A percentile compares a stretch with the other conserved stretches of the same genome.
Evolutionary conservation across 2,797 vertebrate species (phyloP).

Genomic region (Epinephelus coioides): DNA sequence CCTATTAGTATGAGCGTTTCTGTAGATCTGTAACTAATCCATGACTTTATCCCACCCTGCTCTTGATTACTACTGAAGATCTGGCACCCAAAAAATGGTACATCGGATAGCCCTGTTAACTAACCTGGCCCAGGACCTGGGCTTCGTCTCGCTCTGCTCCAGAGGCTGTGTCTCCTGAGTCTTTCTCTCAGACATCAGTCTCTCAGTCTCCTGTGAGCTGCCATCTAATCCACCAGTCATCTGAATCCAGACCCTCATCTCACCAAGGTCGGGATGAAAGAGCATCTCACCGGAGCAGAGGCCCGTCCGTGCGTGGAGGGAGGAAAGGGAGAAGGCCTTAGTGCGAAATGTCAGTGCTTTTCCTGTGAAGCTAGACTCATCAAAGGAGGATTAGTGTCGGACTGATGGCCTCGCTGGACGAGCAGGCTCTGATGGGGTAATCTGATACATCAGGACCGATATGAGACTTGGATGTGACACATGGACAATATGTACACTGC

Average conservation of each 20-base stretch:
- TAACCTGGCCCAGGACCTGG: slow-evolving; percentile 21
- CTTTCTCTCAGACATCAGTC: slow-evolving; percentile 62
- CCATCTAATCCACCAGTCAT: slow-evolving; percentile 79
- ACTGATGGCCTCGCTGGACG: slow-evolving; percentile 72
- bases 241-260: slow-evolving; percentile 78
- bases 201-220: slow-evolving; percentile 69
- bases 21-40: too few species aligned
- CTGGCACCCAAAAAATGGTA: too few species aligned
- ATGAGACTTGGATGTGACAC: slow-evolving; percentile 52
- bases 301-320: slow-evolving; percentile 76
- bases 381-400: slow-evolving; percentile 85
- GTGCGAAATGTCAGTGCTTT: slow-evolving; percentile 83
- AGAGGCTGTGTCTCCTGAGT: slow-evolving; percentile 49
- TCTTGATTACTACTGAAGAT: too few species aligned
- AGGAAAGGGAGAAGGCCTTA: slow-evolving; percentile 79
- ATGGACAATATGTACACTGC: slow-evolving; percentile 37
- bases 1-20: too few species aligned
- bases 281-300: slow-evolving; percentile 66
- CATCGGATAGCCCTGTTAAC: not conserved
- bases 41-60: too few species aligned
- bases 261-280: slow-evolving; percentile 81
- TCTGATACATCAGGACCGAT: slow-evolving; percentile 76
- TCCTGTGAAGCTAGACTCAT: slow-evolving; percentile 83
- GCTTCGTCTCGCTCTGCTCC: slow-evolving; percentile 23
- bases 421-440: slow-evolving; percentile 69